A percentile compares a stretch with the other conserved stretches of the same genome.
phyloP scores from a whole-genome alignment of 2,113 vertebrate genomes.

The Acrocephalus kingi region DNA sequence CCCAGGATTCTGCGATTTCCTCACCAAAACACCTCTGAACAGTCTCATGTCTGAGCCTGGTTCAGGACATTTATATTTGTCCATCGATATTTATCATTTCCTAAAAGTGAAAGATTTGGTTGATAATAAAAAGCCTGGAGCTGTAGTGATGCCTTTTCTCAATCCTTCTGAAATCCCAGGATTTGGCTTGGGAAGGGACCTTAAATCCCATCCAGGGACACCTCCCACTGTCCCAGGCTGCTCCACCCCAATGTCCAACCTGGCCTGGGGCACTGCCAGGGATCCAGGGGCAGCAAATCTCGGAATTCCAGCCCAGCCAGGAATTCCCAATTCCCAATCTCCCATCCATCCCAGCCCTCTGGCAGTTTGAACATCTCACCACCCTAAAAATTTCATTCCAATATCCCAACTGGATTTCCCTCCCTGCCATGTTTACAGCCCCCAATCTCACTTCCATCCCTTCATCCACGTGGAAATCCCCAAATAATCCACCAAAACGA shows the following conservation, averaged over 20 bases:
- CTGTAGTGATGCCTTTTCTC: neutral
- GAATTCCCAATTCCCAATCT: neutral
- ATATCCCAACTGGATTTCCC: neutral
- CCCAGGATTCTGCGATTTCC: too few species aligned
- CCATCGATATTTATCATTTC: too few species aligned
- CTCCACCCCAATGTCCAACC: neutral
- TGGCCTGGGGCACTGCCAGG: neutral
- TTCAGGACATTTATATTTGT: too few species aligned
- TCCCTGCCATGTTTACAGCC: neutral
- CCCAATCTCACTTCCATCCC: neutral
- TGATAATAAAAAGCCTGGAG: neutral
- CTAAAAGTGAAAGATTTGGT: neutral
- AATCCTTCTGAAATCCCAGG: neutral
- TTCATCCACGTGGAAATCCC: accelerated
- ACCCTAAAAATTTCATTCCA: neutral
- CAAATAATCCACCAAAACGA: accelerated
- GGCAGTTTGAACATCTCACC: neutral
- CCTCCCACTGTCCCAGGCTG: neutral
- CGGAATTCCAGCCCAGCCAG: neutral
- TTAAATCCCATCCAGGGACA: neutral
- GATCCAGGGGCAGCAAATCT: too few species aligned
- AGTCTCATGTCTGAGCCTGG: too few species aligned
- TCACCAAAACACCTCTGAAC: too few species aligned
- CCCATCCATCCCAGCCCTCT: neutral
- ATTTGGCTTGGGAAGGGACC: neutral